Base-by-base conservation (phyloP, 1,140 invertebrate species). In the Dreissena rostriformis region DNA sequence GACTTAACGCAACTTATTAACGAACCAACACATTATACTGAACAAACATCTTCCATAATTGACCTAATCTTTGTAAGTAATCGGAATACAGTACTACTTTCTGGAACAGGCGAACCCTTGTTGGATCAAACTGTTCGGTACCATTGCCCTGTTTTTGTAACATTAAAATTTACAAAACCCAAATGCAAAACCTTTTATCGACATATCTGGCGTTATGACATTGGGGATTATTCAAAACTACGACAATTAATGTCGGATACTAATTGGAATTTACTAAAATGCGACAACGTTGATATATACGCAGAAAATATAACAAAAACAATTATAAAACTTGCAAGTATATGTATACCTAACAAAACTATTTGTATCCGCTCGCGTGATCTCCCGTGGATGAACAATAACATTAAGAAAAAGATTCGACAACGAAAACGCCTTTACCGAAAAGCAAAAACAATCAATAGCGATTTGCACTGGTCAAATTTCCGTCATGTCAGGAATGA, bases 261-360 rank as follows among this genome's bases (percentile, higher is more conserved):
- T 29, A 29, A 70, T 29, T 70, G 67, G 67, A 29, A 24, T 22
- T 22, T 19, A 29, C 17, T 70, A 24, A 70, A 70, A 70, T 22
- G 29, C 28, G n/a, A 19, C n/a, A 29, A 70, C 28, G 29, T 70
- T 29, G 29, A 70, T 29, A 29, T 70, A 70, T 70, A 70, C 28
- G 19, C 73, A 61, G 19, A 17, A 12, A 76, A 76, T 28, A 63
- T 76, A 7, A 76, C 73, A 29, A n/a, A 76, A 11, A 26, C 53
- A 22, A 76, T 76, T 29, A 15, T 76, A 19, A 63, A 63, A n/a
- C 15, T 49, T n/a, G n/a, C 26, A 55, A 61, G 49, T 61, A 1
- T 28, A 10, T 76, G 55, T 49, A 76, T 76, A 61, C 73, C 53
- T 12, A 76, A 76, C 28, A 76, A 63, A 76, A 29, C 57, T 12